These are phyloP conservation scores for Ectemnius cavifrons DNA, from an alignment of 2,888 invertebrate genomes.

Conservation along the genomic window DNA sequence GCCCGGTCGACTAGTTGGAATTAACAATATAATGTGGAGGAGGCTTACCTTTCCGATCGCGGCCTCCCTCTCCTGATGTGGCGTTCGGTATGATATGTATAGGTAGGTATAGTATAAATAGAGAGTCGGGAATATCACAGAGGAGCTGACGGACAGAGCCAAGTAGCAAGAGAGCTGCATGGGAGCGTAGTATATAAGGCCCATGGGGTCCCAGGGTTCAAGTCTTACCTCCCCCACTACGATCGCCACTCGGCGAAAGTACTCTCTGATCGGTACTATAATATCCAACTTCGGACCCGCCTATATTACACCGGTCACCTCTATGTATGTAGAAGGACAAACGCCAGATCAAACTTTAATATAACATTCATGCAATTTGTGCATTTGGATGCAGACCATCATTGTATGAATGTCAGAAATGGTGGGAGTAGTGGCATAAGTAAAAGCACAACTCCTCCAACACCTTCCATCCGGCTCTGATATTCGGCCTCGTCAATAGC, in stretches of 20 bases:
- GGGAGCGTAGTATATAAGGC: slow-evolving; percentile 70
- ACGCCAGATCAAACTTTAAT: not conserved
- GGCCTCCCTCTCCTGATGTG: not conserved
- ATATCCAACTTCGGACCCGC: slow-evolving; percentile 58
- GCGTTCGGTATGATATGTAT: not conserved
- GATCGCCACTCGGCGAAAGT: slow-evolving; percentile 71
- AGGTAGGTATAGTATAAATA: slow-evolving; percentile 3
- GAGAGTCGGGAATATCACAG: slow-evolving; percentile 57
- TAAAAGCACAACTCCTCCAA: no score
- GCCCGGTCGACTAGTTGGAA: no score
- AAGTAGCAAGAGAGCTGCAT: slow-evolving; percentile 71
- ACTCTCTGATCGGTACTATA: slow-evolving; percentile 66
- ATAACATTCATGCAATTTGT: slow-evolving; percentile 15
- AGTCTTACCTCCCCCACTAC: slow-evolving; percentile 72
- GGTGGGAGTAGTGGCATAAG: no score
- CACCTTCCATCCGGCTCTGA: no score
- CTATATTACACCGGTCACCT: slow-evolving; percentile 45
- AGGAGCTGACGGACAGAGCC: slow-evolving; percentile 65
- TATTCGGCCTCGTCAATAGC: no score
- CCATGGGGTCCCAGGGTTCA: slow-evolving; percentile 71
- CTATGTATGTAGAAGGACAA: slow-evolving; percentile 49
- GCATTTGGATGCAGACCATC: not conserved
- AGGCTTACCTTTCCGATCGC: slow-evolving; percentile 16
- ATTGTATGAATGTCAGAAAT: not conserved
- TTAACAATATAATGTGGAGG: not conserved